Base-by-base conservation (phyloP, 2,888 invertebrate genomes). In the Pterostichus niger region DNA sequence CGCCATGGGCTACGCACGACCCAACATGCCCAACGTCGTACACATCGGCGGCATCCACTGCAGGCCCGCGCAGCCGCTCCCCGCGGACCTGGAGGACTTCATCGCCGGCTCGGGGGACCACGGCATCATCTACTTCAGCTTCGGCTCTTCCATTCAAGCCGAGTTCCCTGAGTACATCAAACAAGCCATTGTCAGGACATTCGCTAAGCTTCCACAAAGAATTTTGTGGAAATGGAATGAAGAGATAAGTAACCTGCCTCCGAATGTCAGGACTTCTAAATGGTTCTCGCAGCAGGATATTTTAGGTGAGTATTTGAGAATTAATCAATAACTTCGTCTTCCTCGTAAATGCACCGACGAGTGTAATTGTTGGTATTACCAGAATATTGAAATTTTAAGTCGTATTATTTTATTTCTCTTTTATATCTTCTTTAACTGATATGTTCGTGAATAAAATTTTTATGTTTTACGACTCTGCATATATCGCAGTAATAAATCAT, bases 141-240 rank as follows among this genome's bases (percentile, higher is more conserved):
- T 81, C 54, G 81, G 81, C 1, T 35, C 64, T 15, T 81, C 81
- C 71, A 81, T 81, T 33, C 33, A 56, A 10, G 49, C 81, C 31
- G 52, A 31, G 40, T 71, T 71, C 52, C 81, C 81, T 5, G 81
- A 81, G 24, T 52, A 49, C 35, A 54, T 71, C 46, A 81, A 31
- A 24, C 68, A 71, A 11, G 52, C 81, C n/a, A 71, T 81, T 11
- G 33, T 81, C 13, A 49, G 81, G 17, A 54, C 71, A 0, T 68
- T 71, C 40, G 52, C 33, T 10, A 49, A 56, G 52, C 31, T 81
- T 40, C 81, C 81, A 13, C 81, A 81, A 54, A 49, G 81, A 10
- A 35, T 81, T 31, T 13, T 81, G n/a, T 81, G 81, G 81, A 81
- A 81, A 11, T 81, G 81, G 81, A 81, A 81, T 35, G 81, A 81